Base-by-base conservation (phyloP, 2,797 vertebrate species). In the Gymnopithys bicolor region DNA sequence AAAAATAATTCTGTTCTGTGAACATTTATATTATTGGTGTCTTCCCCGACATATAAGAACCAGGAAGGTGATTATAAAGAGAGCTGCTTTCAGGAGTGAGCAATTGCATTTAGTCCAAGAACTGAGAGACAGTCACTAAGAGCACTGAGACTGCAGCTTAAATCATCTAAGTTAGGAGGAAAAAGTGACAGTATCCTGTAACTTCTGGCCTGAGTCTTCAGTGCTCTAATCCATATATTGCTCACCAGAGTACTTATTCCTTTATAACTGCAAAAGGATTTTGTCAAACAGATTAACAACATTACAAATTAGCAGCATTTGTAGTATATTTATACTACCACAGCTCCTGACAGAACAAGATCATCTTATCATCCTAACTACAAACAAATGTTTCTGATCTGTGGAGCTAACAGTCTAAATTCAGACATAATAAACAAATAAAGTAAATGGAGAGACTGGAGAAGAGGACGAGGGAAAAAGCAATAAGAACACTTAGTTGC, bases 351-450 rank as follows among this genome's bases (percentile, higher is more conserved):
- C 73, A 89, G 82, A 78, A 76, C 56, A 89, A 91, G 87, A 68
- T 43, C 75, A 77, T 77, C 46, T 58, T 30, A 56, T 82, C 71
- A 41, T n/a, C 24, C 22, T 56, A 71, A 68, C 67, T 78, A 55
- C 60, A 84, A 91, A 86, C 58, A 77, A 91, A 70, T 25, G 10
- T 48, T 80, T 83, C 68, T 87, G 68, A 67, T 79, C 64, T 91
- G 51, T 52, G 51, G 35, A 77, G 71, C 55, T 88, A 78, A 74
- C 13, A 45, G 33, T 56, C 28, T 88, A 69, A 84, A 86, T 84
- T 76, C 93, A 96, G 83, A 89, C 33, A 60, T 7, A 75, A 73
- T 80, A 81, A 89, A 84, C 59, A 91, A 93, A 78, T 69, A 48
- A 94, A 92, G 64, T 75, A 93, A 93, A 88, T 64, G 21, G 68